Percentiles rank a stretch among this genome's conserved stretches.
Evolutionary conservation across 2,113 vertebrate genomes (phyloP).

Genomic region (Rafetus swinhoei): DNA sequence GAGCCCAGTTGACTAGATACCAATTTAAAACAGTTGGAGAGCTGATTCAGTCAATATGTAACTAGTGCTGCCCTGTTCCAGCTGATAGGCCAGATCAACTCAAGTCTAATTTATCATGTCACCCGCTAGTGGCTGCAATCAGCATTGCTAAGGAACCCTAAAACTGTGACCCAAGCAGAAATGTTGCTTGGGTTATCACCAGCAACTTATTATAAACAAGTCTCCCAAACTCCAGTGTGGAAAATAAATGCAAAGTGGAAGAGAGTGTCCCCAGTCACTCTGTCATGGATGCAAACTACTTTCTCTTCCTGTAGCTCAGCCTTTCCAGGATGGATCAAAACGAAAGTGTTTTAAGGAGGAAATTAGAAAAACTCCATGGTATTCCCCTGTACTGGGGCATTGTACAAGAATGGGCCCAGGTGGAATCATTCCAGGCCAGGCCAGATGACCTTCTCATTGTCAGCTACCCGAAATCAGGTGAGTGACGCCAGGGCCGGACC

Average conservation of each 20-base stretch:
- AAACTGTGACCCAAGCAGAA: not conserved
- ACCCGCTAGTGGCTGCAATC: not conserved
- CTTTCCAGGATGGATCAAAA: not conserved
- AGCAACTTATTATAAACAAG: too few relatives aligned
- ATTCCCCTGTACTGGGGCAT: conserved; percentile 41
- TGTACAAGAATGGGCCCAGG: conserved; percentile 19
- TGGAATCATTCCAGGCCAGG: conserved; percentile 53
- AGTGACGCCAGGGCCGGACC: too few relatives aligned
- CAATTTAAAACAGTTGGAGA: not conserved
- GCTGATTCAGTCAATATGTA: not conserved
- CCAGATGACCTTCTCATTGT: conserved; percentile 53
- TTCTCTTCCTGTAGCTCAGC: not conserved
- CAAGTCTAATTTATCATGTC: not conserved
- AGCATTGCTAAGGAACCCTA: not conserved
- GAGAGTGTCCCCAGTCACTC: not conserved
- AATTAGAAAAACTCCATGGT: conserved; percentile 11
- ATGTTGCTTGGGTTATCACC: not conserved
- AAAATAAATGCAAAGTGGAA: not conserved
- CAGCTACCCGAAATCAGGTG: conserved; percentile 62
- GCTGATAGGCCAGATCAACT: too few relatives aligned
- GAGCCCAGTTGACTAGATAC: not conserved
- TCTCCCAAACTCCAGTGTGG: not conserved
- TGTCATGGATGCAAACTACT: not conserved
- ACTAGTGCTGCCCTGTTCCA: rapidly evolving
- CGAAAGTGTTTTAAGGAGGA: not conserved